These are phyloP conservation scores for Prolemur simus DNA, from an alignment of 2,113 vertebrate genomes.

Conservation along the genomic window DNA sequence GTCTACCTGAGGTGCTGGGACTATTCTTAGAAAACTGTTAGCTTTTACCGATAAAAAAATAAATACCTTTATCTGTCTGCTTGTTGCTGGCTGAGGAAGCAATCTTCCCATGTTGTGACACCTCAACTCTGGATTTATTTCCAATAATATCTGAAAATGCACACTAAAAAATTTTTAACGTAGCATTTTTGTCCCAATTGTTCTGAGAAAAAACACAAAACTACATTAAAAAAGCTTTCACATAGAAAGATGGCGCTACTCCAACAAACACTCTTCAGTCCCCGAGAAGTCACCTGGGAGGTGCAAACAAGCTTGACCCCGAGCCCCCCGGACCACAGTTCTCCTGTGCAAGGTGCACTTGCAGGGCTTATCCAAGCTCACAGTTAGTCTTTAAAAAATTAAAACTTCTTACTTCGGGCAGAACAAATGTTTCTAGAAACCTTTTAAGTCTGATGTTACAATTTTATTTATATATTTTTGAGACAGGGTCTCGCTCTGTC, in stretches of 20 bases:
- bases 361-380: too few relatives aligned
- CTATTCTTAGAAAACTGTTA: not conserved
- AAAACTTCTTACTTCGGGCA: not conserved
- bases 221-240: not conserved
- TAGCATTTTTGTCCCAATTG: not conserved
- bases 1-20: not conserved
- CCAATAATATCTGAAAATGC: not conserved
- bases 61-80: not conserved
- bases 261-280: not conserved
- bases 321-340: not conserved
- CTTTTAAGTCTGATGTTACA: not conserved
- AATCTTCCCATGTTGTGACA: not conserved
- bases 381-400: not conserved
- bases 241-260: not conserved
- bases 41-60: not conserved
- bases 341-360: accelerated
- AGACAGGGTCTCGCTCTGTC: too few relatives aligned
- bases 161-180: not conserved
- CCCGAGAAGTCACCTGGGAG: too few relatives aligned
- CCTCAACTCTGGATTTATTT: not conserved
- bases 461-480: not conserved
- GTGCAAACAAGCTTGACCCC: too few relatives aligned
- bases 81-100: not conserved
- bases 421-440: not conserved
- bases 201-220: not conserved